Percentiles rank a stretch among this genome's conserved stretches.
These are phyloP conservation scores for Chrysina gloriosa DNA, from an alignment of 2,888 invertebrate species.

Conservation along the genomic window DNA sequence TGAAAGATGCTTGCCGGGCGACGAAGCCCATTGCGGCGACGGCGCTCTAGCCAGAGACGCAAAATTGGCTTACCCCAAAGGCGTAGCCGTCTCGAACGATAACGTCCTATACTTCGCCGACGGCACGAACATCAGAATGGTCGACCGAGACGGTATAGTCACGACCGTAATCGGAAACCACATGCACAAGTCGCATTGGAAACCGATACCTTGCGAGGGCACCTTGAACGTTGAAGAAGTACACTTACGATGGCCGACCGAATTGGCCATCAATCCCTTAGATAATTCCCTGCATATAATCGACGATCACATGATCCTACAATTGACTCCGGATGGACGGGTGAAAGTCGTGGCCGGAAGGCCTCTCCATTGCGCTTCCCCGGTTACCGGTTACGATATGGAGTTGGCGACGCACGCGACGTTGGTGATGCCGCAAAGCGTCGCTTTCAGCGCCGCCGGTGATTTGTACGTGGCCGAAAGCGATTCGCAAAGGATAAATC, in stretches of 20 bases:
- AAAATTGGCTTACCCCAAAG: conserved; percentile 95
- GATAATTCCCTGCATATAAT: conserved; percentile 96
- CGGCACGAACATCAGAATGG: conserved; percentile 92
- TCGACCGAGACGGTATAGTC: conserved; percentile 91
- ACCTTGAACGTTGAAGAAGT: conserved; percentile 93
- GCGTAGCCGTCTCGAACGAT: conserved; percentile 92
- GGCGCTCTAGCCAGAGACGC: conserved; percentile 93
- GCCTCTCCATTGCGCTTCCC: conserved; percentile 91
- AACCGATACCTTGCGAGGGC: conserved; percentile 92
- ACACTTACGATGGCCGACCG: conserved; percentile 95
- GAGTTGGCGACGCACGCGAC: conserved; percentile 93
- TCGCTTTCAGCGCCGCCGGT: conserved; percentile 93
- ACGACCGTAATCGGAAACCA: conserved; percentile 93
- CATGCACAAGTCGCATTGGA: conserved; percentile 94
- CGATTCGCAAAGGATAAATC: conserved; percentile 93
- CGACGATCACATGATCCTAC: conserved; percentile 94
- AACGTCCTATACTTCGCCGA: conserved; percentile 95
- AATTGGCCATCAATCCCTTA: conserved; percentile 91
- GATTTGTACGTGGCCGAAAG: conserved; percentile 95
- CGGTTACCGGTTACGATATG: conserved; percentile 81
- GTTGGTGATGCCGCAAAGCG: conserved; percentile 92
- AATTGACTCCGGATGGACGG: conserved; percentile 90
- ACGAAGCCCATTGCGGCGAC: conserved; percentile 96
- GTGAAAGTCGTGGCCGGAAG: conserved; percentile 94
- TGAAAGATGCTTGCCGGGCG: conserved; percentile 91